Conservation (phyloP, 2,888 invertebrate genomes). For the Cataglyphis albicans region DNA sequence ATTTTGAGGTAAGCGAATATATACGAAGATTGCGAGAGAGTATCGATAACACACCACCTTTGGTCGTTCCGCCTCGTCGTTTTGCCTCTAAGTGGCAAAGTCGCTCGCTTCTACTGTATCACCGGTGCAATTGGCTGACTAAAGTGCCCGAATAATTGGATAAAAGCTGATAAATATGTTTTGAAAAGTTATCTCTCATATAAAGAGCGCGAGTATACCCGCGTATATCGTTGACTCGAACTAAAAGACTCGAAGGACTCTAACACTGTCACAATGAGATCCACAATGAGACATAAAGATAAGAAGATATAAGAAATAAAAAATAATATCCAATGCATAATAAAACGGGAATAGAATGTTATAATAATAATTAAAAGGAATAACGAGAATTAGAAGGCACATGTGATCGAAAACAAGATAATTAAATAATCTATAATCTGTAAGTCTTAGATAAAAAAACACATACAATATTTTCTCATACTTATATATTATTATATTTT, state of each 20-base stretch:
- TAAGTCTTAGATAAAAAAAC: background rate
- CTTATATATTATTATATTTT: background rate
- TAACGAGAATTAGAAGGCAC: background rate
- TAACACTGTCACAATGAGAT: too few species aligned
- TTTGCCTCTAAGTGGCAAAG: constrained; percentile 38
- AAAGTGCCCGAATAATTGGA: constrained; percentile 58
- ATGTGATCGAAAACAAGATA: background rate
- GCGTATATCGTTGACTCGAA: constrained; percentile 9
- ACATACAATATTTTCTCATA: background rate
- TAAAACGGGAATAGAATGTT: background rate
- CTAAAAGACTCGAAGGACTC: constrained; percentile 5
- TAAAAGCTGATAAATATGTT: constrained; percentile 39
- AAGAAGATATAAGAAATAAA: background rate
- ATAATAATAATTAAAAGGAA: constrained; percentile 3
- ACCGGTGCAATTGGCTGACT: constrained; percentile 54
- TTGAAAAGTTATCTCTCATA: constrained; percentile 20
- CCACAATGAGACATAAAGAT: constrained; percentile 10
- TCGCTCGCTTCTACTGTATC: constrained; percentile 47
- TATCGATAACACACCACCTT: constrained; percentile 46
- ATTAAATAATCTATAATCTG: too few species aligned
- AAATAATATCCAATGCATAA: background rate
- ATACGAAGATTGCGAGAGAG: constrained; percentile 32
- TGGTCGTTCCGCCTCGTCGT: constrained; percentile 35
- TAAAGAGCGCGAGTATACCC: background rate
- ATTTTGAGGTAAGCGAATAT: constrained; percentile 24